Evolutionary conservation across 2,797 vertebrate genomes (phyloP).

Genomic region (Philypnodon macrostomus): DNA sequence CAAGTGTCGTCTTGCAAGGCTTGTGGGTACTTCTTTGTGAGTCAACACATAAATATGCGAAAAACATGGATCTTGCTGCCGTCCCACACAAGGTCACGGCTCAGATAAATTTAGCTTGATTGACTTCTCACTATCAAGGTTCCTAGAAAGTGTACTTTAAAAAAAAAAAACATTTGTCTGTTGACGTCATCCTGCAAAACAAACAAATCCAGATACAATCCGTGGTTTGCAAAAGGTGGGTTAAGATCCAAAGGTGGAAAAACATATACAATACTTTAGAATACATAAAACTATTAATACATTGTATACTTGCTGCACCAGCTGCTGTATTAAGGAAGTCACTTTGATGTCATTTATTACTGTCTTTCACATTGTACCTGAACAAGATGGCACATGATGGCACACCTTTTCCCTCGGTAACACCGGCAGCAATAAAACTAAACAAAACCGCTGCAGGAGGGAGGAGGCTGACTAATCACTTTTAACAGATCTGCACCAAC

Average conservation of each 20-base stretch:
- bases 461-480: no score
- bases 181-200: no score
- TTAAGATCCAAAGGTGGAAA: no score
- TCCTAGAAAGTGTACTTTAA: no score
- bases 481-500: no score
- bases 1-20: not conserved
- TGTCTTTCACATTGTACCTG: conserved; percentile 28
- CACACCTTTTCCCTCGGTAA: conserved; percentile 12
- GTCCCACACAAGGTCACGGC: not conserved
- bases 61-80: not conserved
- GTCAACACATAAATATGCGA: not conserved
- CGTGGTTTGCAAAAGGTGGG: no score
- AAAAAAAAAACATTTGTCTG: not conserved
- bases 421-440: conserved; percentile 14
- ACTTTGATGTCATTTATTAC: conserved; percentile 13
- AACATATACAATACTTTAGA: no score
- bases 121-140: no score
- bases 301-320: not conserved
- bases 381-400: conserved; percentile 26
- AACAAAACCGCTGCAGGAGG: conserved; percentile 2
- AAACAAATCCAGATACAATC: no score
- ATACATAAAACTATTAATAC: not conserved
- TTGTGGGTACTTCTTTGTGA: not conserved
- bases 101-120: not conserved
- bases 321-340: conserved; percentile 8